Base-by-base conservation (phyloP, 92 coral and sea anemone species). In the Palythoa grandiflora region DNA sequence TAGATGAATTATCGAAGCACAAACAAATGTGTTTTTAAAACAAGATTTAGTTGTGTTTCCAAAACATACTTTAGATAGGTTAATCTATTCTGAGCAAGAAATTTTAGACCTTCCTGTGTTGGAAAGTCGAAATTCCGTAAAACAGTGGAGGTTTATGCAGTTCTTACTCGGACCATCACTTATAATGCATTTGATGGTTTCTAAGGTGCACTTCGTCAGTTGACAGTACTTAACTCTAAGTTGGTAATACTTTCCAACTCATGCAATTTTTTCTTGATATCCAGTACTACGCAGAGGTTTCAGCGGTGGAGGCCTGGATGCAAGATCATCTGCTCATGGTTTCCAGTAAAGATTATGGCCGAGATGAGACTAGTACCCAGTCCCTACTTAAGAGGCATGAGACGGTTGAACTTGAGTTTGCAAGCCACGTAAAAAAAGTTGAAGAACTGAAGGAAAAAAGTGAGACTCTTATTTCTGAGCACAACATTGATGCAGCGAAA, bases 271-370 rank as follows among this genome's bases (percentile, higher is more conserved):
- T 66, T 28, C 88, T 19, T 52, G 37, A 35, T 21, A 38, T 66
- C 21, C 89, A 96, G 99, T 95, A 94, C 75, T 95, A 92, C 90
- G 91, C 94, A 9, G 95, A 95, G 85, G 96, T 96, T 73, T 86
- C 94, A 36, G 99, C 95, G 36, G 91, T 93, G 35, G 98, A 95
- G 88, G 91, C 94, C 83, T 95, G 98, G 99, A 88, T 96, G 66
- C 94, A 91, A 79, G 98, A 96, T 75, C 94, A 93, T 70, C 89
- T 96, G 55, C 96, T 94, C 2, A 88, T 91, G 17, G 98, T 94
- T 51, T 95, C 96, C 16, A 95, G 95, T 79, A 91, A 93, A 70
- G 98, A 96, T 85, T 96, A 87, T 73, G 98, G 98, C 38, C 98
- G 98, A 50, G 98, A 94, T 66, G 95, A 95, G 77, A 91, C 98